A percentile compares a stretch with the other conserved stretches of the same genome.
Evolutionary conservation across 2,888 invertebrate species (phyloP).

Genomic region (Oscheius myriophilus): DNA sequence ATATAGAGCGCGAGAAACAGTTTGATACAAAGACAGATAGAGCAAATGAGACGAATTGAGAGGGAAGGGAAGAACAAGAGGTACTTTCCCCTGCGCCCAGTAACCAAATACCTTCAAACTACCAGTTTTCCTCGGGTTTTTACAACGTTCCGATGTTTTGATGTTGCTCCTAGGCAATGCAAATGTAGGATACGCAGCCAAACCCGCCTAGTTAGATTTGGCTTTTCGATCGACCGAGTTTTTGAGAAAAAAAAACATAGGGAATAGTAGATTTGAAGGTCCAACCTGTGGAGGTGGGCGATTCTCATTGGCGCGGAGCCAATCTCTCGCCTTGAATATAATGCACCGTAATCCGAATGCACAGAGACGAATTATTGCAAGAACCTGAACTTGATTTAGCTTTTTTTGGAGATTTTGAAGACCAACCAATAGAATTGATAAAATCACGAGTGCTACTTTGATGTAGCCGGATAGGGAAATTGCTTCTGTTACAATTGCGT

Average conservation of each 20-base stretch:
- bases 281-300: slow-evolving; percentile 46
- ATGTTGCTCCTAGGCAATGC: too few species aligned
- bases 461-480: slow-evolving; percentile 52
- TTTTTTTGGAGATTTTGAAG: not conserved
- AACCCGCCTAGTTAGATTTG: too few species aligned
- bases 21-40: too few species aligned
- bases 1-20: too few species aligned
- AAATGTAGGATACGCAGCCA: too few species aligned
- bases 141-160: too few species aligned
- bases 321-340: slow-evolving; percentile 47
- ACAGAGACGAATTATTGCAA: slow-evolving; percentile 42
- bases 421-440: slow-evolving; percentile 42
- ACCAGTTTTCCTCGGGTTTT: too few species aligned
- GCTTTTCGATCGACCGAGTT: too few species aligned
- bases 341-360: slow-evolving; percentile 51
- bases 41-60: not conserved
- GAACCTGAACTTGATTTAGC: slow-evolving; percentile 26
- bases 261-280: not conserved
- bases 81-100: too few species aligned
- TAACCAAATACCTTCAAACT: too few species aligned
- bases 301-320: slow-evolving; percentile 45
- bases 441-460: slow-evolving; percentile 51
- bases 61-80: not conserved
- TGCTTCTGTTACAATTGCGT: slow-evolving; percentile 50
- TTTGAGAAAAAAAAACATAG: too few species aligned